Evolutionary conservation across 2,113 vertebrate genomes (phyloP).

Genomic region (Glaucomys volans): DNA sequence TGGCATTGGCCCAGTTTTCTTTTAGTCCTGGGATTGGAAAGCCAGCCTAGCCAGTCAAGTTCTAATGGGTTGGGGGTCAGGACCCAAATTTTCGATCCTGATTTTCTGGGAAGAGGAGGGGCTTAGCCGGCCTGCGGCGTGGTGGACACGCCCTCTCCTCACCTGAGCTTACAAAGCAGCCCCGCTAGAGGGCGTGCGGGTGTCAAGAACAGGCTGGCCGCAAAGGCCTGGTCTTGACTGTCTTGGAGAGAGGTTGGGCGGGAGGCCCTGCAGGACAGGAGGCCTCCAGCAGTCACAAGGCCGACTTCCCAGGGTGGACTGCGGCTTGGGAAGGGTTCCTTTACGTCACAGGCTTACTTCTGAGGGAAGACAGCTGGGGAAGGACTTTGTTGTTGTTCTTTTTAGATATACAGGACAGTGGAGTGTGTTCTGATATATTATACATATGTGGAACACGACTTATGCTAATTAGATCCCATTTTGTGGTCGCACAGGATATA

Average conservation of each 20-base stretch:
- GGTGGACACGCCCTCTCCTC: not conserved
- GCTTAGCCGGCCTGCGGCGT: accelerated
- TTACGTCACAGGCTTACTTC: not conserved
- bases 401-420: no score
- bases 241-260: accelerated
- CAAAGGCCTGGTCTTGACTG: not conserved
- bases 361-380: not conserved
- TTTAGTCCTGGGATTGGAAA: not conserved
- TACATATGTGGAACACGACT: no score
- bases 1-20: not conserved
- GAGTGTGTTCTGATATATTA: no score
- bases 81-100: not conserved
- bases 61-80: not conserved
- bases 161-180: not conserved
- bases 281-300: not conserved
- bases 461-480: no score
- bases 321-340: not conserved
- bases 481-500: no score
- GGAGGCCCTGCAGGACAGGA: not conserved
- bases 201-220: not conserved
- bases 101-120: not conserved
- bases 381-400: not conserved
- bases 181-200: slow-evolving; percentile 73
- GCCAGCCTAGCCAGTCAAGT: not conserved
- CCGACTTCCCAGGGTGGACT: not conserved